phyloP scores from a whole-genome alignment of 2,113 vertebrate species.

The Pelvicachromis taeniatus region DNA sequence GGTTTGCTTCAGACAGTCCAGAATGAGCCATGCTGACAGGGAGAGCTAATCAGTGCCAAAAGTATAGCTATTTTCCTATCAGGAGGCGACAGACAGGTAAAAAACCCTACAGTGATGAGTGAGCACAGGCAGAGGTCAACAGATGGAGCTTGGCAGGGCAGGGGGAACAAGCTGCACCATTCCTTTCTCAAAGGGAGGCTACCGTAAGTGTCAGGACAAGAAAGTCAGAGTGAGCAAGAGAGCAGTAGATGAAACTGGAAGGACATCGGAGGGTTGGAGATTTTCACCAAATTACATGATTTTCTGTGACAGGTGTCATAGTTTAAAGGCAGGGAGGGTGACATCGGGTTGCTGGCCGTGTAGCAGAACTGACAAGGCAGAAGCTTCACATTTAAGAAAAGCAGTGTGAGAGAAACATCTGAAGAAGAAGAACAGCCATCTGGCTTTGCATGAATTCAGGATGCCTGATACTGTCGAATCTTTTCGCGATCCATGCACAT shows the following conservation, averaged over 20 bases:
- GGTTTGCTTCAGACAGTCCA: background rate
- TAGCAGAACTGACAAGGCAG: background rate
- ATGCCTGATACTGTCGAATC: background rate
- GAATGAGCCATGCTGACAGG: background rate
- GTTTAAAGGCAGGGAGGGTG: background rate
- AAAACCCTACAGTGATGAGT: background rate
- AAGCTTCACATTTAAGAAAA: background rate
- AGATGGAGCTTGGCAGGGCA: conserved; percentile 15
- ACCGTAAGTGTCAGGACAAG: background rate
- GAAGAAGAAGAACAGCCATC: background rate
- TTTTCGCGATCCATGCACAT: background rate
- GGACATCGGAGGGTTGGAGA: conserved; percentile 14
- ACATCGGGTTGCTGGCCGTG: background rate
- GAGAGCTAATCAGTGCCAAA: background rate
- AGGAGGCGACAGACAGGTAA: background rate
- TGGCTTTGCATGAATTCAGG: background rate
- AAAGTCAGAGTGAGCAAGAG: background rate
- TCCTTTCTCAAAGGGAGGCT: background rate
- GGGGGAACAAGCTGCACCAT: background rate
- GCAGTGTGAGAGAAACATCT: background rate
- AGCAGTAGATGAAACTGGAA: background rate
- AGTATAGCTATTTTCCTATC: background rate
- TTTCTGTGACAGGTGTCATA: conserved; percentile 9
- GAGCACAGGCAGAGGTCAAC: conserved; percentile 7
- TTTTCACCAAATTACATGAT: background rate